Conservation (phyloP, 2,113 vertebrate genomes). For the Sorex araneus region DNA sequence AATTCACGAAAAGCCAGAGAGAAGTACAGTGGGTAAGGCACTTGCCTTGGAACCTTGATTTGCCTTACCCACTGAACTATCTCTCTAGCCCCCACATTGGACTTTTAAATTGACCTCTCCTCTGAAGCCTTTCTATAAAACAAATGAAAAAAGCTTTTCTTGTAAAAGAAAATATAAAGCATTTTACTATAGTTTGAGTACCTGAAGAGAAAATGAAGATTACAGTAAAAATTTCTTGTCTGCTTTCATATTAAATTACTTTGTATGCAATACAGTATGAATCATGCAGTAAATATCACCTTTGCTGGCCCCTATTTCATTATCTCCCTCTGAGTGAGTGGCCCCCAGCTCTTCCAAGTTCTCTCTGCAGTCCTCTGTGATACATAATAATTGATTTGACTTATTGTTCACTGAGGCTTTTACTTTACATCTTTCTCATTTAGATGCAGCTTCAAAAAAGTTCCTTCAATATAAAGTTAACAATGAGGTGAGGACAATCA, state of each 20-base stretch:
- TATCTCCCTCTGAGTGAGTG: background rate
- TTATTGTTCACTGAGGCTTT: background rate
- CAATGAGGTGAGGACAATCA: background rate
- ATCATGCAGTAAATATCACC: background rate
- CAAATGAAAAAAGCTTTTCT: background rate
- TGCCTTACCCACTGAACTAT: no score
- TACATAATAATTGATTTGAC: background rate
- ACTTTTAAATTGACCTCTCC: constrained; percentile 46
- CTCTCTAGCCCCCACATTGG: no score
- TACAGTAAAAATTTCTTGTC: background rate
- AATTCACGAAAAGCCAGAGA: background rate
- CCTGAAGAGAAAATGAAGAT: constrained; percentile 38
- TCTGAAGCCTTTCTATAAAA: constrained; percentile 30
- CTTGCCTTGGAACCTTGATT: no score
- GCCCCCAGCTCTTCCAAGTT: background rate
- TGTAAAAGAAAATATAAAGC: background rate
- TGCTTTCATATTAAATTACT: background rate
- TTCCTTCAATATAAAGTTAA: background rate
- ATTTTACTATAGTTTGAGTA: background rate
- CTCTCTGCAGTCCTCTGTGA: background rate
- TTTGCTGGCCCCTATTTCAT: background rate
- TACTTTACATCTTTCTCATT: background rate
- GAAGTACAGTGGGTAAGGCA: no score
- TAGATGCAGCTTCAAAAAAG: background rate
- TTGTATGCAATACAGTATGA: background rate